Conservation (phyloP, 1,140 invertebrate genomes). For the Drusus annulatus region DNA sequence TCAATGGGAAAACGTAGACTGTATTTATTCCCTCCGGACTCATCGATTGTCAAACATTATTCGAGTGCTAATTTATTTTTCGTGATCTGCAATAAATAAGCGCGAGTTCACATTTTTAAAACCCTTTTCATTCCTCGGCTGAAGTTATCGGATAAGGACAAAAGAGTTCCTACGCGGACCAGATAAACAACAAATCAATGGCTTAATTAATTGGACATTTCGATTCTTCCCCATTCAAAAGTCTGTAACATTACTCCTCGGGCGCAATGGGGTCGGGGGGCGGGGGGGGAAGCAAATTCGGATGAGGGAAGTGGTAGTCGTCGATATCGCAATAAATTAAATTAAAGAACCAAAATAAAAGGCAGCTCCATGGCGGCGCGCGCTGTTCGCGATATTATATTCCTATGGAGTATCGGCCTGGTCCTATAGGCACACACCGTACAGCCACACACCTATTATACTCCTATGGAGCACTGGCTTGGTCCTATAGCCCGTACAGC, state of each 20-base stretch:
- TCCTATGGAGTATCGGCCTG: no score
- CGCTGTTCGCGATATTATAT: conserved; percentile 23
- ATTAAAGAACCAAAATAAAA: conserved; percentile 52
- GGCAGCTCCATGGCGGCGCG: conserved; percentile 26
- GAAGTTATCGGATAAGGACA: conserved; percentile 42
- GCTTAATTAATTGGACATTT: conserved; percentile 60
- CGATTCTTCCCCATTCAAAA: conserved; percentile 59
- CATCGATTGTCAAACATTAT: conserved; percentile 58
- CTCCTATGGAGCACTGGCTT: no score
- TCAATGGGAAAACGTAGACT: conserved; percentile 55
- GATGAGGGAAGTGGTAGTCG: conserved; percentile 37
- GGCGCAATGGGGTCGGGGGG: neutral
- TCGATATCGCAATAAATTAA: conserved; percentile 58
- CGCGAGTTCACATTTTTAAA: conserved; percentile 31
- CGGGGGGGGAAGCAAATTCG: conserved; percentile 41
- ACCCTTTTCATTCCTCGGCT: conserved; percentile 25
- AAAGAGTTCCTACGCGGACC: conserved; percentile 43
- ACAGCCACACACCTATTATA: no score
- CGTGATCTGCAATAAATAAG: conserved; percentile 42
- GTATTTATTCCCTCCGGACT: conserved; percentile 53
- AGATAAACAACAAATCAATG: conserved; percentile 59
- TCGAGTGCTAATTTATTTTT: conserved; percentile 53
- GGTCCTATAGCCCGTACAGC: no score
- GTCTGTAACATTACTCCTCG: conserved; percentile 52
- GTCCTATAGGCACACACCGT: no score